Evolutionary conservation across 2,888 invertebrate genomes (phyloP).

Genomic region (Drosophila neoperkinsi): DNA sequence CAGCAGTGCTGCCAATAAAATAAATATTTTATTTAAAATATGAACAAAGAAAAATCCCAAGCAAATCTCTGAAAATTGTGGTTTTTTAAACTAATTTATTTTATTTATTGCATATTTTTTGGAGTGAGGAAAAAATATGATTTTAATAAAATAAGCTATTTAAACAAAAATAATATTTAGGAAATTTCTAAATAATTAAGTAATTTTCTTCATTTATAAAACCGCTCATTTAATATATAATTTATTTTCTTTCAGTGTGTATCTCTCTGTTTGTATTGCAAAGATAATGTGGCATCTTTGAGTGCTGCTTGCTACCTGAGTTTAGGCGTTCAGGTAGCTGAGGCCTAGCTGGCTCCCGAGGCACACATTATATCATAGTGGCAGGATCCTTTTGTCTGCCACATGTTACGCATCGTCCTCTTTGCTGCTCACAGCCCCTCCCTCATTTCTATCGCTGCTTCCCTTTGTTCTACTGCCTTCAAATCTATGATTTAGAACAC

Average conservation of each 20-base stretch:
- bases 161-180: too few species aligned
- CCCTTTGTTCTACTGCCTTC: slow-evolving; percentile 13
- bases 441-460: slow-evolving; percentile 1
- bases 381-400: slow-evolving; percentile 31
- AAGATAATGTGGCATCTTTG: slow-evolving; percentile 6
- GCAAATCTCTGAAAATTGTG: too few species aligned
- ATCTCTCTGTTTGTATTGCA: not conserved
- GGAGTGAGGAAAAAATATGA: too few species aligned
- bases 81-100: too few species aligned
- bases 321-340: slow-evolving; percentile 34
- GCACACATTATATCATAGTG: slow-evolving; percentile 34
- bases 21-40: too few species aligned
- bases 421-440: slow-evolving; percentile 11
- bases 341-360: slow-evolving; percentile 2
- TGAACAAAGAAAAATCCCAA: too few species aligned
- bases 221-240: not conserved
- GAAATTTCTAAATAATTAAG: too few species aligned
- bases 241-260: slow-evolving; percentile 11
- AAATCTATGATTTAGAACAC: slow-evolving; percentile 51
- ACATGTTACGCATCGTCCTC: slow-evolving; percentile 46
- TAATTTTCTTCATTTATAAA: not conserved
- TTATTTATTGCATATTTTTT: not conserved
- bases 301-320: slow-evolving; percentile 35
- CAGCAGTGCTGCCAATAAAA: too few species aligned
- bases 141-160: not conserved